Percentiles rank a stretch among this genome's conserved stretches.
Evolutionary conservation across 2,113 vertebrate genomes (phyloP).

Genomic region (Capra hircus): DNA sequence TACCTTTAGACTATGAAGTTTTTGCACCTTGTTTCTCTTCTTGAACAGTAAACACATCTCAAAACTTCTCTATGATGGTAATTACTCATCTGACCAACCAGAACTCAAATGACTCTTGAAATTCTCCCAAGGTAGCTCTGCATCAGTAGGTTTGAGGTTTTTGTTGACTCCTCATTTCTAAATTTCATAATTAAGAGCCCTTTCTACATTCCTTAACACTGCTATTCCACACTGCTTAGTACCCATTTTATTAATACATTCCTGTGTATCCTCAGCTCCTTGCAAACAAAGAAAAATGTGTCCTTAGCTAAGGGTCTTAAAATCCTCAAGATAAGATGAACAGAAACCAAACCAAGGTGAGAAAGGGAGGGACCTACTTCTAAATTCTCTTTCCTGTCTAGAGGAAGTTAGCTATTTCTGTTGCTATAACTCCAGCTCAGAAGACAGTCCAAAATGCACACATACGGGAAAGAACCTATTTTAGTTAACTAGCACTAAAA

Average conservation of each 20-base stretch:
- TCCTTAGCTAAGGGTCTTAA: neutral
- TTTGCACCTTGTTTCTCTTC: neutral
- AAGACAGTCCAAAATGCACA: neutral
- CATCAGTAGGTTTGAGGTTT: neutral
- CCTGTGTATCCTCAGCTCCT: neutral
- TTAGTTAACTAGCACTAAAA: slow-evolving; percentile 27
- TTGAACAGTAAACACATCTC: neutral
- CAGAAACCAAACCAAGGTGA: neutral
- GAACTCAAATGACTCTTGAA: neutral
- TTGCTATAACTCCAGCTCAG: neutral
- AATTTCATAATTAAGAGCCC: neutral
- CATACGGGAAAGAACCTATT: slow-evolving; percentile 46
- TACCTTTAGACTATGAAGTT: neutral
- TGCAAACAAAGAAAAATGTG: neutral
- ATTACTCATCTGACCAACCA: neutral
- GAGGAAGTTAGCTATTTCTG: neutral
- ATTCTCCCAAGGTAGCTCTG: neutral
- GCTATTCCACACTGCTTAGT: neutral
- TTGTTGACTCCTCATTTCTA: neutral
- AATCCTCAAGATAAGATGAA: neutral
- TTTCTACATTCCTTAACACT: neutral
- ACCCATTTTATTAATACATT: neutral
- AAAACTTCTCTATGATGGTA: neutral
- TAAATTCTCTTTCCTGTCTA: neutral
- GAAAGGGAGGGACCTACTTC: neutral